Evolutionary conservation across 2,113 vertebrate species (phyloP).

Genomic region (Embiotoca jacksoni): DNA sequence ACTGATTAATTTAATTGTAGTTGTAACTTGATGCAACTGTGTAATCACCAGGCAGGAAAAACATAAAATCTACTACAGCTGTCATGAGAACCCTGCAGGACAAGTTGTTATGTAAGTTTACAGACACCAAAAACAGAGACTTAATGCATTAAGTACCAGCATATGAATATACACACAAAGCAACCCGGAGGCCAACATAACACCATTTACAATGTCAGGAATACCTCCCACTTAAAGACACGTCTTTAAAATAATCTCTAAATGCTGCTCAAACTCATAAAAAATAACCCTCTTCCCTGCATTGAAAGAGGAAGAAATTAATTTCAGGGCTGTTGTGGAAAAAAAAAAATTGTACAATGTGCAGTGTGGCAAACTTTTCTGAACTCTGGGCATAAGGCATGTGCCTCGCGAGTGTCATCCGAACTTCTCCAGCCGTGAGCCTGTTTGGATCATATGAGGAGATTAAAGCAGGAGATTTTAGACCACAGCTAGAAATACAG

Average conservation of each 20-base stretch:
- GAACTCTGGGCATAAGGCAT: slow-evolving; percentile 71
- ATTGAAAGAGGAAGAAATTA: not conserved
- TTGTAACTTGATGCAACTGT: slow-evolving; percentile 40
- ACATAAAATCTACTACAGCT: slow-evolving; percentile 44
- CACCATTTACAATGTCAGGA: not conserved
- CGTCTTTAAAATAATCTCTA: not conserved
- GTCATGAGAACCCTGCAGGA: slow-evolving; percentile 47
- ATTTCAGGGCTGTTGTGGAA: slow-evolving; percentile 1
- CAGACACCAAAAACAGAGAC: slow-evolving; percentile 24
- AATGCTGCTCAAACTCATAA: not conserved
- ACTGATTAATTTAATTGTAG: slow-evolving; percentile 22
- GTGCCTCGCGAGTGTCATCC: slow-evolving; percentile 70
- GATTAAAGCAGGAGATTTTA: slow-evolving; percentile 77
- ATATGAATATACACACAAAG: not conserved
- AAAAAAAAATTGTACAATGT: not conserved
- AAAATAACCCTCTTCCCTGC: not conserved
- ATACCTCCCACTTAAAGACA: not conserved
- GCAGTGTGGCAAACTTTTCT: slow-evolving; percentile 45
- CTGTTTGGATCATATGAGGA: slow-evolving; percentile 79
- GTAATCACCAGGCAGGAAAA: slow-evolving; percentile 26
- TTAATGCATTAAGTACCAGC: not conserved
- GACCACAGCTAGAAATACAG: slow-evolving; percentile 66
- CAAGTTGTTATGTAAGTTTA: slow-evolving; percentile 35
- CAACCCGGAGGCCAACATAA: not conserved
- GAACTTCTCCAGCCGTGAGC: slow-evolving; percentile 72